Base-by-base conservation (phyloP, 2,797 vertebrate species). In the Syngnathus acus region DNA sequence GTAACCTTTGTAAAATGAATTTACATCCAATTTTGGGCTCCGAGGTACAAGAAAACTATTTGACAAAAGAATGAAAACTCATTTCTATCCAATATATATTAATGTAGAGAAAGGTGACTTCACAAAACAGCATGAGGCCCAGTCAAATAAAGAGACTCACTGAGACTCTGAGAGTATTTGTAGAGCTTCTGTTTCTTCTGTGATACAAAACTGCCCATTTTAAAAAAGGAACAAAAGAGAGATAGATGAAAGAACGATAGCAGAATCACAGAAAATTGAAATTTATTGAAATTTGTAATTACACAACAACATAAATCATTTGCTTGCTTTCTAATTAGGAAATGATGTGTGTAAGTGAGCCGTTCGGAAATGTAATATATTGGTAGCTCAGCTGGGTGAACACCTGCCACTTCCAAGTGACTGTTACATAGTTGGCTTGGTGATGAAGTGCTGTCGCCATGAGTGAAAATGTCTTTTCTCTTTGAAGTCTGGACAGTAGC, bases 81-180 rank as follows among this genome's bases (percentile, higher is more conserved):
- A 48, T 74, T 72, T 77, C 65, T 23, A 39, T 38, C 59, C 60
- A 67, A 81, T 82, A 64, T 73, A 84, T 83, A 72, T 83, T 81
- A 80, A 85, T 77, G 61, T 43, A 26, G 64, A 74, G 43, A 77
- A 77, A 76, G 68, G 74, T 70, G 76, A 57, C 74, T 85, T 81
- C 10, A 60, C 11, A 5, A 60, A 40, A 40, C 40, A 60, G 38
- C 3, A 6, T 10, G 37, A 38, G 23, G 57, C 1, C 19, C 58
- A 60, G 17, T 59, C 57, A 19, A 21, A 19, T 39, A 39, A 19
- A 39, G 17, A 40, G 16, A 59, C 37, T 59, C 3, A 4, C 17
- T 59, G 32, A 32, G 32, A 23, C 9, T 11, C 23, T 3, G 2
- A 11, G 6, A 55, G 4, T 55, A 13, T 32, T 0, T 26, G 54